Evolutionary conservation across 2,113 vertebrate species (phyloP), one percentile per base, ranked within the genome.

Genomic region (Ageneiosus marmoratus): DNA sequence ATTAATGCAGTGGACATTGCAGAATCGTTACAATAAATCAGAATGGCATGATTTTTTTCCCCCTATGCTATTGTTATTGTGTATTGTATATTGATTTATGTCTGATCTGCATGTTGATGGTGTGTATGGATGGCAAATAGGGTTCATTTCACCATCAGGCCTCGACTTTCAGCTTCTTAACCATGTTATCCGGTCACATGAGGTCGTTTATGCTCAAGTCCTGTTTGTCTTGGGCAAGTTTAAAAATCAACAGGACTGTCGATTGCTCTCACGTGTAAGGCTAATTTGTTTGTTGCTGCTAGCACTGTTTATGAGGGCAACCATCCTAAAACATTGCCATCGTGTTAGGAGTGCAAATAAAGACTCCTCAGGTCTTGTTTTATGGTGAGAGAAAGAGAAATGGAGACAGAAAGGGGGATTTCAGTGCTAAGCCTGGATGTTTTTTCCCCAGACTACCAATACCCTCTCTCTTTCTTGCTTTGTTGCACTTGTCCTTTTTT

Each of bases 231-330:
- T 88, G 80, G 88, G 83, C 88, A 89, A 89, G 84, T 80, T 55
- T 77, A 80, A 88, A 88, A 84, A 82, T 80, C 83, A 84, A 78
- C 69, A 83, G 77, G 86, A 79, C 86, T 69, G 78, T 83, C 85
- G 91, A 91, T 92, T 92, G 90, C 90, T 92, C 85, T 93, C 91
- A 92, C 92, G 90, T 92, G 93, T 86, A 81, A 74, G 24, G 81
- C 76, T 91, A 91, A 93, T 93, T 92, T 91, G 93, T 93, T 93
- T 93, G 86, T 91, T 76, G 85, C 90, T 74, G 87, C 86, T 88
- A 79, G 80, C 86, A 78, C 84, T 89, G 83, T 87, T 92, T 90
- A 82, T 89, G 73, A 77, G 76, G 32, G 58, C 78, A 73, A 7
- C 67, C 67, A 77, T 77, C 60, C 15, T 65, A 56, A 77, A 60